phyloP scores from a whole-genome alignment of 2,797 vertebrate species.

The Anguilla anguilla region DNA sequence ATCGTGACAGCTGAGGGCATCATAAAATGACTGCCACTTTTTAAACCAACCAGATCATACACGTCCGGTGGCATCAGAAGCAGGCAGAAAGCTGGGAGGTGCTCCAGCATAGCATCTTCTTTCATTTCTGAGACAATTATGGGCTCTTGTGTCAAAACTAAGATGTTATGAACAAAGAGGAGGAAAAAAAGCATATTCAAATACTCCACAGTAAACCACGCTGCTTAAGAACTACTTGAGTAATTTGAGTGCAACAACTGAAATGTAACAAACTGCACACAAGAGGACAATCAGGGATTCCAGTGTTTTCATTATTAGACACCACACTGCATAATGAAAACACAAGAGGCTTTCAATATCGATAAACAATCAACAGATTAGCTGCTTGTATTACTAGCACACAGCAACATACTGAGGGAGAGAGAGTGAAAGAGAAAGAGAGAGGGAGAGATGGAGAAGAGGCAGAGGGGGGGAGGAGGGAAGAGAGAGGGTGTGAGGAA shows the following conservation, averaged over 20 bases:
- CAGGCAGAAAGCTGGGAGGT: background rate
- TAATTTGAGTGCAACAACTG: background rate
- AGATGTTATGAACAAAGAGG: background rate
- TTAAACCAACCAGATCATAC: background rate
- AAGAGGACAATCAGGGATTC: background rate
- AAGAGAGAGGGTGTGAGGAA: background rate
- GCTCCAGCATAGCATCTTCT: background rate
- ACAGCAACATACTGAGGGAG: background rate
- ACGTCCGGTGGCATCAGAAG: background rate
- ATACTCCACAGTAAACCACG: background rate
- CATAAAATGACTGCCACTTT: background rate
- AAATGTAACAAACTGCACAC: background rate
- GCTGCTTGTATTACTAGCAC: background rate
- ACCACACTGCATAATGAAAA: background rate
- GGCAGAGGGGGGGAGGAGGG: background rate
- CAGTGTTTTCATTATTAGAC: background rate
- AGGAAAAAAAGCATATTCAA: background rate
- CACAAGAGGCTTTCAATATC: background rate
- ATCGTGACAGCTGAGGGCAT: background rate
- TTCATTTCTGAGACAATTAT: background rate
- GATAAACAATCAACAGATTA: conserved; percentile 8
- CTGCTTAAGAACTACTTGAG: background rate
- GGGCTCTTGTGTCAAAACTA: background rate
- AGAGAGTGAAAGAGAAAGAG: background rate
- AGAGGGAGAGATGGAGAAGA: background rate